Conservation (phyloP, 2,113 vertebrate species). For the Lophura nycthemera region DNA sequence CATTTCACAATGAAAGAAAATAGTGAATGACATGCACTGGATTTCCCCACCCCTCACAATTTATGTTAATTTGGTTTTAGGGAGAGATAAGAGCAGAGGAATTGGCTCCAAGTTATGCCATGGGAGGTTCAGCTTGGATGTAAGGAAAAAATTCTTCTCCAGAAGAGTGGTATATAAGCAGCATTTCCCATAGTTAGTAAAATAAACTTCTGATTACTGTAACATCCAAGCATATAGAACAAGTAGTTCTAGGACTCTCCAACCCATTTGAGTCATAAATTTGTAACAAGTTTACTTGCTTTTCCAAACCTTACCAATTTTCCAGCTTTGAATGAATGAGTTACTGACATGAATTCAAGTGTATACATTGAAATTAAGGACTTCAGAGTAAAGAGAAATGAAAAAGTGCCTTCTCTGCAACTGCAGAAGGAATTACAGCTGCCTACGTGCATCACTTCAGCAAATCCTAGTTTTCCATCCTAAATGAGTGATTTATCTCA, state of each 20-base stretch:
- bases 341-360: conserved; percentile 9
- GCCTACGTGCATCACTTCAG: neutral
- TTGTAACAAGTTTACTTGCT: conserved; percentile 6
- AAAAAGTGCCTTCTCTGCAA: neutral
- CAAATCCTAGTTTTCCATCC: neutral
- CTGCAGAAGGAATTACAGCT: neutral
- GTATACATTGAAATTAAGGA: conserved; percentile 16
- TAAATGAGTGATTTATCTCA: neutral
- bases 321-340: conserved; percentile 13
- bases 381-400: neutral
- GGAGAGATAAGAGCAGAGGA: neutral
- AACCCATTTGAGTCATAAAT: neutral
- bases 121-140: too few relatives aligned
- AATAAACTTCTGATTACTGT: neutral
- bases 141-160: too few relatives aligned
- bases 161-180: neutral
- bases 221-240: neutral
- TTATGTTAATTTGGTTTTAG: neutral
- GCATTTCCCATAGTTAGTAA: neutral
- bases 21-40: neutral
- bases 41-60: neutral
- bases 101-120: too few relatives aligned
- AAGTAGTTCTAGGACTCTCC: neutral
- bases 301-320: conserved; percentile 10
- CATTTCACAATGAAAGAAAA: neutral